A percentile compares a stretch with the other conserved stretches of the same genome.
These are phyloP conservation scores for Meloidogyne exigua DNA, from an alignment of 1,140 invertebrate species.

Conservation along the genomic window DNA sequence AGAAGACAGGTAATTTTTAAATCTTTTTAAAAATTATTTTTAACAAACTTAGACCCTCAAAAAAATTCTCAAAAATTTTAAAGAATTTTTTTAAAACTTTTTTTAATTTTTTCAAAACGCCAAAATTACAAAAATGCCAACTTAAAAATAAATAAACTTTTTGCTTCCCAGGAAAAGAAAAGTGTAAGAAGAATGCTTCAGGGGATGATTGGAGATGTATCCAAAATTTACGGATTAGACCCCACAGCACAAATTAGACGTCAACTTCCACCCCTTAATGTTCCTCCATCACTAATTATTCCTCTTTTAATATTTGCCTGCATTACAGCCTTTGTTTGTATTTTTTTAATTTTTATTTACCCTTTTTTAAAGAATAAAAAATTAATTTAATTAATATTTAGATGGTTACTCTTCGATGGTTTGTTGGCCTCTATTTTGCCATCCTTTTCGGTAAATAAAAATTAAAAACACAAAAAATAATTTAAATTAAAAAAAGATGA, in stretches of 20 bases:
- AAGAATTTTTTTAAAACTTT: too few species aligned
- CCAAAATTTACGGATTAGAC: slow-evolving; percentile 52
- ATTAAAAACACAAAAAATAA: neutral
- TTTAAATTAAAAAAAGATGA: slow-evolving; percentile 39
- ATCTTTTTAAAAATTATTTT: too few species aligned
- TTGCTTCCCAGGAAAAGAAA: slow-evolving; percentile 43
- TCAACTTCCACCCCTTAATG: slow-evolving; percentile 31
- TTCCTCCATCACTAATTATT: slow-evolving; percentile 9
- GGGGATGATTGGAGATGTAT: slow-evolving; percentile 59
- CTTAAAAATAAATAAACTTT: neutral
- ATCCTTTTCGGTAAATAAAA: slow-evolving; percentile 42
- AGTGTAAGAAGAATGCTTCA: slow-evolving; percentile 57
- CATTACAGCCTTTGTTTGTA: slow-evolving; percentile 7
- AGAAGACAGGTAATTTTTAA: slow-evolving; percentile 39
- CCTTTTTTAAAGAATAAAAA: too few species aligned
- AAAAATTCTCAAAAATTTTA: neutral
- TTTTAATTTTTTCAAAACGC: neutral
- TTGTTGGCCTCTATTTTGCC: slow-evolving; percentile 61
- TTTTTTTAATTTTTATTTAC: too few species aligned
- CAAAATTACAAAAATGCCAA: too few species aligned
- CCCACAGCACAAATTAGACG: slow-evolving; percentile 15
- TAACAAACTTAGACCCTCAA: too few species aligned
- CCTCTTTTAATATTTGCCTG: slow-evolving; percentile 28
- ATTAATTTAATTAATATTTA: neutral
- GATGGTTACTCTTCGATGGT: slow-evolving; percentile 44